Evolutionary conservation across 2,113 vertebrate species (phyloP).

Genomic region (Dicrurus megarhynchus): DNA sequence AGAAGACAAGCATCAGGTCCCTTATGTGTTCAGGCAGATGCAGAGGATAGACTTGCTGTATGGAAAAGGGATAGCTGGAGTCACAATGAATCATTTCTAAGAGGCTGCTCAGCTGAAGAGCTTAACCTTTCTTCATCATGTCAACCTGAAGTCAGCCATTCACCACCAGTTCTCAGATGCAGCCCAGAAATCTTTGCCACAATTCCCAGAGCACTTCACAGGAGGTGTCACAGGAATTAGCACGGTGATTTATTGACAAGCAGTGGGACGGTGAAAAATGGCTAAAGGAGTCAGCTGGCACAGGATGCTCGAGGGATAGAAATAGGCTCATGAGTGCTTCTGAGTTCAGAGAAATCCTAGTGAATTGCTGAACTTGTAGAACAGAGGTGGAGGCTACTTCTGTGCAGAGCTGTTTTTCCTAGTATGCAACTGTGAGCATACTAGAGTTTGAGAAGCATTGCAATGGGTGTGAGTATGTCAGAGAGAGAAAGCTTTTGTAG

Average conservation of each 20-base stretch:
- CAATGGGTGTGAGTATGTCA: neutral
- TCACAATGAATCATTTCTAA: slow-evolving; percentile 52
- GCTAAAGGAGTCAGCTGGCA: neutral
- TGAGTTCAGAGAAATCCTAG: neutral
- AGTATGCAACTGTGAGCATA: neutral
- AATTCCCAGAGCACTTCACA: slow-evolving; percentile 60
- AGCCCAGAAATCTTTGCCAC: slow-evolving; percentile 27
- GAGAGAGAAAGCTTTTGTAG: neutral
- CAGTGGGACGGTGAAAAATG: neutral
- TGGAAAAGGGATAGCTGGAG: slow-evolving; percentile 1
- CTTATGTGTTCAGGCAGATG: neutral
- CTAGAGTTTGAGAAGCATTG: neutral
- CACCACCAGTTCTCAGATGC: slow-evolving; percentile 11
- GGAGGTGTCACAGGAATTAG: slow-evolving; percentile 25
- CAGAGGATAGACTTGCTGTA: neutral
- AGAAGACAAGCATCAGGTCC: neutral
- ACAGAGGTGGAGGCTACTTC: neutral
- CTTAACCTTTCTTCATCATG: slow-evolving; percentile 60
- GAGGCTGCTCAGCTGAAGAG: slow-evolving; percentile 51
- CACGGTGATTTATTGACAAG: slow-evolving; percentile 43
- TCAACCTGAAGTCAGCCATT: slow-evolving; percentile 42
- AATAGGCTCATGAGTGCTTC: neutral
- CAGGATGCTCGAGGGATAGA: neutral
- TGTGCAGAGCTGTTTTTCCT: neutral
- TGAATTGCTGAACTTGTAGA: neutral